Base-by-base conservation (phyloP, 2,113 vertebrate species). In the Irena cyanogastra region DNA sequence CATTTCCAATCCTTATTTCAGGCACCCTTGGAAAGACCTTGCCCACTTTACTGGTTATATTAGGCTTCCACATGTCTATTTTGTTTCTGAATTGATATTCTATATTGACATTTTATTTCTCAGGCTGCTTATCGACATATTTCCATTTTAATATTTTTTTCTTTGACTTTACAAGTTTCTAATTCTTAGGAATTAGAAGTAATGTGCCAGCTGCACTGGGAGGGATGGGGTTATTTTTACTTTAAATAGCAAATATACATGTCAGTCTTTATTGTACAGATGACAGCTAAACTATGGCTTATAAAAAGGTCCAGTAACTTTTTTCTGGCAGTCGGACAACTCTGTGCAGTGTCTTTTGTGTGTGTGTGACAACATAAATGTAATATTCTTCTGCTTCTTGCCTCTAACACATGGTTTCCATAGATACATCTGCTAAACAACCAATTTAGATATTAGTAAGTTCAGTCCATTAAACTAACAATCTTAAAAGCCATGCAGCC, bases 1-100 rank as follows among this genome's bases (percentile, higher is more conserved):
- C 56, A 35, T 64, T 94, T 76, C 15, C n/a, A 61, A n/a, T 44
- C 37, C 37, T 88, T 72, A 15, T 69, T 86, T 89, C 76, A 89
- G 45, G 44, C 31, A 41, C 24, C 41, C 28, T 52, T 77, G 41
- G 45, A 39, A 91, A 74, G 44, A 56, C 77, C 17, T 91, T 75
- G n/a, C 28, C 20, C 13, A 7, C 33, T 54, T 4, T 13, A 6
- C 8, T 68, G n/a, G 41, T 53, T 87, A 28, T 7, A 24, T 60
- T 59, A 68, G 37, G 13, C 63, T 86, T 60, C 37, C 33, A 37
- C 8, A 22, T 52, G 12, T 30, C 4, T 19, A 9, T 54, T 23
- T 33, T 50, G n/a, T 31, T 83, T 79, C 37, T 87, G 66, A 60
- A 83, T 47, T 72, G 27, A 42, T 35, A 82, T 85, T 4, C 2